Conservation (phyloP, 2,888 invertebrate species). For the Cosmopolites sordidus region DNA sequence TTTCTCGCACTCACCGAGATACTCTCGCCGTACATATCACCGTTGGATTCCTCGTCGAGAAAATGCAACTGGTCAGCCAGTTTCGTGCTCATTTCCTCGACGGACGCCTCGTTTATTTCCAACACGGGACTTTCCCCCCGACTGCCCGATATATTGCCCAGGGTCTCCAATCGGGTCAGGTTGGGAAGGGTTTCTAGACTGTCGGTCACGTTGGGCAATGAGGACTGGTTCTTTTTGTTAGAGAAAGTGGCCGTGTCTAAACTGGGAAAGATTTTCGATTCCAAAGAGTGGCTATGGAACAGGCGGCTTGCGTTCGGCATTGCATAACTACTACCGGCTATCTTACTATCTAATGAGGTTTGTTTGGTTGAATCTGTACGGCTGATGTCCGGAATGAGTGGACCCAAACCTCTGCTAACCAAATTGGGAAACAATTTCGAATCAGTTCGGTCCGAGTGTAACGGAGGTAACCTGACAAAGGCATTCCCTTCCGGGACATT, state of each 20-base stretch:
- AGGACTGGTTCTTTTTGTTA: conserved; percentile 3
- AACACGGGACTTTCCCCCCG: conserved; percentile 21
- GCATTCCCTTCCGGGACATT: background rate
- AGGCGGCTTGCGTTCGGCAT: conserved; percentile 3
- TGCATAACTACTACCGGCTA: background rate
- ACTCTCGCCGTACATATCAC: conserved; percentile 25
- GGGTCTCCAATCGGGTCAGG: conserved; percentile 11
- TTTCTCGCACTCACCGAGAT: conserved; percentile 29
- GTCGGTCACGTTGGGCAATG: background rate
- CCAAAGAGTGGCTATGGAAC: conserved; percentile 4
- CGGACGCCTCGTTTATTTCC: conserved; percentile 11
- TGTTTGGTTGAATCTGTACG: background rate
- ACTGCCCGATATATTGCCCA: conserved; percentile 16
- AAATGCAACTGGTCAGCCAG: conserved; percentile 28
- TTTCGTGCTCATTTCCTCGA: conserved; percentile 26
- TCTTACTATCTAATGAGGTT: background rate
- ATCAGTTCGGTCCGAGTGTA: background rate
- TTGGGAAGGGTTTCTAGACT: conserved; percentile 13
- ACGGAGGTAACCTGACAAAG: conserved; percentile 9
- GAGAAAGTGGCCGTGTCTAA: conserved; percentile 4
- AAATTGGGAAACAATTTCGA: conserved; percentile 10
- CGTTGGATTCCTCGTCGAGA: conserved; percentile 26
- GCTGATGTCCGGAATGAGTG: conserved; percentile 5
- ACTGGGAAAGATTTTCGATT: conserved; percentile 4
- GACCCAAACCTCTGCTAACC: conserved; percentile 1